Base-by-base conservation (phyloP, 2,113 vertebrate genomes). In the Asarcornis scutulata region DNA sequence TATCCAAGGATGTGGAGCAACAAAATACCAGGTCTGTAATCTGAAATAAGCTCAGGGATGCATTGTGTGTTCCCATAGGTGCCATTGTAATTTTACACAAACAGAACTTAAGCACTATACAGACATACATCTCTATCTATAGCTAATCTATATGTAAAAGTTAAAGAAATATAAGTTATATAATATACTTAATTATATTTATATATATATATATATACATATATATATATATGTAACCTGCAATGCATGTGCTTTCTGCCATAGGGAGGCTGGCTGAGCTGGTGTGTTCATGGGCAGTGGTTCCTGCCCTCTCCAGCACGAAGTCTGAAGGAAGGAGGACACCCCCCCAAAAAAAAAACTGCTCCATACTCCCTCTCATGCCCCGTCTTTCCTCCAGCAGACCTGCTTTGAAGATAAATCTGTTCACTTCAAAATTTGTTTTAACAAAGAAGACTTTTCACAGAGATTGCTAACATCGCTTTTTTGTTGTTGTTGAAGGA, bases 61-160 rank as follows among this genome's bases (percentile, higher is more conserved):
- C 15, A 11, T 9, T 17, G 10, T 0, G 1, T 13, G 10, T 52
- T 86, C 16, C 18, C 0, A 0, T 1, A 36, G 36, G 5, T 18
- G 46, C 56, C 6, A 2, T 36, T 25, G 7, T 23, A 22, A 34
- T 79, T 42, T 82, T 56, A 46, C 46, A 55, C 12, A 68, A 31
- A 16, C 18, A 58, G 50, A 56, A 17, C 44, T 64, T 20, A 16
- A 71, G 44, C 38, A 16, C 34, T 52, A 26, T 25, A 52, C 50
- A 26, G 25, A 10, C 6, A 9, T 16, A 34, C 34, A 36, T 63
- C 23, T 38, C 60, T 63, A 26, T 26, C 14, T 60, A n/a, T 48
- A 17, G 21, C 62, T 82, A 25, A 71, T 79, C 44, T 17, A 31
- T 6, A 44, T 18, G 46, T 48, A 48, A 48, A 48, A 48, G 46